phyloP scores from a whole-genome alignment of 2,888 invertebrate genomes.

The Parelbella ahira region DNA sequence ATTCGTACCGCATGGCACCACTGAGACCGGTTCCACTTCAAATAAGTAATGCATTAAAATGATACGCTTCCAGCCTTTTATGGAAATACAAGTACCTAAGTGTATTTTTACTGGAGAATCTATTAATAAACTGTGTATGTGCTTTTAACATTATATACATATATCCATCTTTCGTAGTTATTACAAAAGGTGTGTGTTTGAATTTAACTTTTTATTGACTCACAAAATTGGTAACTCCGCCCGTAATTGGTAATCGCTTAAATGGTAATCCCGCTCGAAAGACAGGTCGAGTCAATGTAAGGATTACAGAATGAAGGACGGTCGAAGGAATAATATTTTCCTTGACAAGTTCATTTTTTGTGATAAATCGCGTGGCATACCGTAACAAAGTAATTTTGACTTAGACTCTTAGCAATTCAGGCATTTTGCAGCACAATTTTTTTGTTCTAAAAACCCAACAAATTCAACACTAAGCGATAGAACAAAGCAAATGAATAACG shows the following conservation, averaged over 20 bases:
- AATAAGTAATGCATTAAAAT: slow-evolving; percentile 31
- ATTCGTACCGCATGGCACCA: slow-evolving; percentile 28
- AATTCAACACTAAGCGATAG: slow-evolving; percentile 13
- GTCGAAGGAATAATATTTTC: no score
- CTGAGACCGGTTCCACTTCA: slow-evolving; percentile 29
- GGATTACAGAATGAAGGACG: no score
- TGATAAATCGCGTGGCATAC: not conserved
- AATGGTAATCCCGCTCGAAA: slow-evolving; percentile 5
- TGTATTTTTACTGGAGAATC: slow-evolving; percentile 21
- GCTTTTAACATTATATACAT: slow-evolving; percentile 9
- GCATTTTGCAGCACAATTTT: slow-evolving; percentile 1
- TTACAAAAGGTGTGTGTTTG: no score
- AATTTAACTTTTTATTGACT: no score
- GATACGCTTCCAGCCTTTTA: slow-evolving; percentile 25
- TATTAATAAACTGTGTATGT: slow-evolving; percentile 21
- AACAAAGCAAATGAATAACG: slow-evolving; percentile 17
- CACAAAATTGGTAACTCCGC: no score
- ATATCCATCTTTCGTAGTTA: no score
- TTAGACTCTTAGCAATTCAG: not conserved
- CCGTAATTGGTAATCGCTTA: no score
- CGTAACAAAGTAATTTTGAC: slow-evolving; percentile 1
- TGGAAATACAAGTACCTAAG: slow-evolving; percentile 16
- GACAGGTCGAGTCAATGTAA: no score
- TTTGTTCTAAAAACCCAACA: slow-evolving; percentile 7
- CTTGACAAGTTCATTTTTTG: not conserved